phyloP scores from a whole-genome alignment of 2,797 vertebrate genomes.

The Sebastes matsubarae region DNA sequence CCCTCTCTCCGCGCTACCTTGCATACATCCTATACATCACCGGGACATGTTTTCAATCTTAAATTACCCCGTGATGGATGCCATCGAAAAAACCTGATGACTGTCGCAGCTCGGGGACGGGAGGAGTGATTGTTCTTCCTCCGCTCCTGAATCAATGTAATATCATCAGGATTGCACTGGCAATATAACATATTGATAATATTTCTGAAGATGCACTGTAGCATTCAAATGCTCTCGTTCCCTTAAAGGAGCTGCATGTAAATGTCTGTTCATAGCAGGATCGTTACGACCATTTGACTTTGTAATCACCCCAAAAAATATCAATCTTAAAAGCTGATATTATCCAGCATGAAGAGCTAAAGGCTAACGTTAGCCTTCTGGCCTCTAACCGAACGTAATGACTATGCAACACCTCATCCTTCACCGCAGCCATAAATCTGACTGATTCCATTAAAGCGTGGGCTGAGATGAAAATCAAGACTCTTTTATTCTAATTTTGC shows the following conservation, averaged over 20 bases:
- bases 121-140: conserved; percentile 34
- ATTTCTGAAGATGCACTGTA: conserved; percentile 19
- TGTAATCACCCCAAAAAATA: not conserved
- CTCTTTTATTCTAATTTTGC: conserved; percentile 43
- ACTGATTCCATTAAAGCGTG: conserved; percentile 53
- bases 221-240: conserved; percentile 17
- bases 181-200: conserved; percentile 39
- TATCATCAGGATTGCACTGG: conserved; percentile 26
- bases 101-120: conserved; percentile 14
- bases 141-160: conserved; percentile 44
- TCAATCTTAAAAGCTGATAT: not conserved
- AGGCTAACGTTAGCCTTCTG: conserved; percentile 5
- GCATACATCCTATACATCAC: conserved; percentile 46
- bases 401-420: conserved; percentile 36
- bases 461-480: conserved; percentile 50
- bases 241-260: not conserved
- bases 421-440: conserved; percentile 32
- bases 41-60: conserved; percentile 51
- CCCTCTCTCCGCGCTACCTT: not conserved
- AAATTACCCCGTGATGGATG: conserved; percentile 58
- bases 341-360: not conserved
- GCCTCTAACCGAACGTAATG: conserved; percentile 28
- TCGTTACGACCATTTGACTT: not conserved
- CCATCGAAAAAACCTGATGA: conserved; percentile 30
- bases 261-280: not conserved